Evolutionary conservation across 2,113 vertebrate genomes (phyloP).

Genomic region (Ibidorhyncha struthersii): DNA sequence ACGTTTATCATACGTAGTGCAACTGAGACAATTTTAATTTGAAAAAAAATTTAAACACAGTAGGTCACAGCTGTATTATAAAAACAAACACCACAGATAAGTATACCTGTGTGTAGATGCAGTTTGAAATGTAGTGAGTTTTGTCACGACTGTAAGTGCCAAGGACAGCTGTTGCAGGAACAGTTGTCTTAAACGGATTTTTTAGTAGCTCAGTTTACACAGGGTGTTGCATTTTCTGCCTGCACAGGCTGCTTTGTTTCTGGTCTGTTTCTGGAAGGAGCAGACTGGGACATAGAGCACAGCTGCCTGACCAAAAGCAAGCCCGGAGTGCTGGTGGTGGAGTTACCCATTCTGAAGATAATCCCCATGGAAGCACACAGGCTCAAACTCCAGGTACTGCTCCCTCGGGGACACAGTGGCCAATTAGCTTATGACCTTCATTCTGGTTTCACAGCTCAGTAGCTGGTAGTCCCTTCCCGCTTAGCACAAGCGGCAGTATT

Average conservation of each 20-base stretch:
- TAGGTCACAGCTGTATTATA: not conserved
- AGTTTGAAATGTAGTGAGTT: not conserved
- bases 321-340: slow-evolving; percentile 85
- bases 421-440: accelerated
- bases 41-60: not conserved
- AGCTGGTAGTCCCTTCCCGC: not conserved
- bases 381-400: slow-evolving; percentile 85
- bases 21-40: not conserved
- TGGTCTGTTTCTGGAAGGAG: slow-evolving; percentile 91
- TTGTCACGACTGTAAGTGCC: accelerated
- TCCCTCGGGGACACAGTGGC: not conserved
- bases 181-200: accelerated
- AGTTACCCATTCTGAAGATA: slow-evolving; percentile 88
- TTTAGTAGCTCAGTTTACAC: not conserved
- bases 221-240: not conserved
- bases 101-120: not conserved
- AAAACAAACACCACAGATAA: not conserved
- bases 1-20: not conserved
- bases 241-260: slow-evolving; percentile 87
- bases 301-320: slow-evolving; percentile 85
- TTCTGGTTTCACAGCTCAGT: accelerated
- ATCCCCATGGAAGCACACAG: slow-evolving; percentile 83
- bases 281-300: slow-evolving; percentile 86
- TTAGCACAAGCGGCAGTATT: not conserved
- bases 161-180: not conserved